phyloP scores from a whole-genome alignment of 2,113 vertebrate genomes.

The Stomatorhinus ivindoensis region DNA sequence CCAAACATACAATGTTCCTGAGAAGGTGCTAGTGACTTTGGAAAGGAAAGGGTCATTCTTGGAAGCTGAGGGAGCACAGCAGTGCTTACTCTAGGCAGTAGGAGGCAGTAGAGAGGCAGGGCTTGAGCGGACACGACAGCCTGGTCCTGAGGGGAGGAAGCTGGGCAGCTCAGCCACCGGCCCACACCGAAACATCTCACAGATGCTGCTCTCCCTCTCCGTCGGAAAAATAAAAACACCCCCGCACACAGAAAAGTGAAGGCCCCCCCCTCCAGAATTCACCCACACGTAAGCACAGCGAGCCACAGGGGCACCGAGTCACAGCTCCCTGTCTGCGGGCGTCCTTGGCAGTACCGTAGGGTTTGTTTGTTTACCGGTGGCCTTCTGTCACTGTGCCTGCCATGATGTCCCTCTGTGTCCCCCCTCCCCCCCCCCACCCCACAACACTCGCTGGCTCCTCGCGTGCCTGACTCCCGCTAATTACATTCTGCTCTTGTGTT shows the following conservation, averaged over 20 bases:
- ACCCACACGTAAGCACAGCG: background rate
- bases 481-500: slow-evolving; percentile 5
- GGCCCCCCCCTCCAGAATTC: background rate
- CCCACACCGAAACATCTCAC: background rate
- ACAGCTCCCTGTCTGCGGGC: background rate
- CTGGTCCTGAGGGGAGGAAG: background rate
- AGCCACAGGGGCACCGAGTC: background rate
- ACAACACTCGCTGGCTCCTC: background rate
- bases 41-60: background rate
- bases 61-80: background rate
- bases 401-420: background rate
- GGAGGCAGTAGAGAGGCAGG: background rate
- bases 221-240: background rate
- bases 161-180: background rate
- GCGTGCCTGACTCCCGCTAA: background rate
- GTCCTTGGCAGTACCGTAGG: background rate
- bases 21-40: background rate
- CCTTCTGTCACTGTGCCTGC: background rate
- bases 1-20: background rate
- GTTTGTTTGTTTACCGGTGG: background rate
- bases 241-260: background rate
- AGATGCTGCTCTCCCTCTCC: background rate
- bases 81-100: background rate
- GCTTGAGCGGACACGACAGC: background rate
- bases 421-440: background rate